Evolutionary conservation across 2,113 vertebrate genomes (phyloP), one percentile per base, ranked within the genome.

Genomic region (Coracopsis vasa): DNA sequence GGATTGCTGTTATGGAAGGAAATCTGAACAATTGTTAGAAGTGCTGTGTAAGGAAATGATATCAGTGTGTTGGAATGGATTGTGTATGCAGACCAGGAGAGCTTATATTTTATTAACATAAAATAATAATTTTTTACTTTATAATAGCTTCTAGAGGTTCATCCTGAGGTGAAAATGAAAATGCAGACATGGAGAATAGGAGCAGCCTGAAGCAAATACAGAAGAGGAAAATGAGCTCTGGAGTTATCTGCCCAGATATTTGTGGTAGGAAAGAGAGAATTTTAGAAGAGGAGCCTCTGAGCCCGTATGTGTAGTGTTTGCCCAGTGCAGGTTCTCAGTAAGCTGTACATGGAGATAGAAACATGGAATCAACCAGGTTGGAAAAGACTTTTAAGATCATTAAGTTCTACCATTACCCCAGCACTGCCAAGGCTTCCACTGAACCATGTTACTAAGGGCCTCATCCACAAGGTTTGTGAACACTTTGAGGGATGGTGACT

Each of bases 331-430:
- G 9, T 54, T 75, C 28, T 27, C 27, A 3, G 11, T 24, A 15
- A 41, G 16, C 18, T 33, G 1, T 2, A 8, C 24, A 2, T 0
- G 1, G 29, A 11, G 20, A 0, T 2, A 17, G 17, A 35, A 35
- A 15, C 21, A 58, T 58, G 15, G 21, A 24, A 35, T 58, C 13
- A 58, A 58, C 9, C 33, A 35, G 56, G 56, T 15, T 58, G 33
- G 56, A 58, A 58, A 58, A 58, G 33, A 35, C 56, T 58, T 58
- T 35, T 24, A 58, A 16, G 56, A 35, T 58, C 13, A 24, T 58
- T 35, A 24, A 35, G n/a, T 58, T 35, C 33, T 35, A 24, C n/a
- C 29, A 16, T 24, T 58, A 58, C 56, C 56, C 21, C 9, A 58
- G 13, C 21, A 24, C 33, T 35, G 33, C 56, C 56, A 58, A 35